Base-by-base conservation (phyloP, 2,113 vertebrate species). In the Fulica atra region DNA sequence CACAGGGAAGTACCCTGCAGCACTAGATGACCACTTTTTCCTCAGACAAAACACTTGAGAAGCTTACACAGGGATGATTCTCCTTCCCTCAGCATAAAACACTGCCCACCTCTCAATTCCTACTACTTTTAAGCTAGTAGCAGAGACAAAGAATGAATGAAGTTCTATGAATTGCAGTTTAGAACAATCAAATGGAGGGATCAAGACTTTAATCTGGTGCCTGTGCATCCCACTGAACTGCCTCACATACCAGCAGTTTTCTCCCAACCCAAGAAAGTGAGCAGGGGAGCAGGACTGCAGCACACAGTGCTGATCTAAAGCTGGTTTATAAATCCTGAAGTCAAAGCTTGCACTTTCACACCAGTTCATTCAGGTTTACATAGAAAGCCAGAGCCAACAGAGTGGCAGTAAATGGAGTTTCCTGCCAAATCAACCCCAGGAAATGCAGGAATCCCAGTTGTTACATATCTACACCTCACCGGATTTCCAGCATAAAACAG, bases 401-500 rank as follows among this genome's bases (percentile, higher is more conserved):
- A 56, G 71, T 3, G 18, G 71, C 72, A 74, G 35, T 6, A 28
- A 89, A 13, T 29, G 69, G 56, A 21, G 50, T 51, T 97, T 97
- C 91, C 94, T 94, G 81, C 42, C 81, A 84, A 74, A 81, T 91
- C 91, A 93, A 35, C 29, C 33, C 53, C 83, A 89, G 96, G 95
- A 96, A 95, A 56, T 2, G 29, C 92, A 90, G 86, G 89, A 91
- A 91, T 86, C 24, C 50, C 74, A 31, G 31, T 8, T 29, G 5
- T 1, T 10, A 28, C 38, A n/a, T 11, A 26, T 2, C 18, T 28
- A 6, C 33, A 1, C 61, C 46, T 66, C 59, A 29, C 50, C 9
- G 42, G 79, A 95, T 93, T 96, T 83, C 91, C 95, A 81, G 80
- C 25, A 7, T 21, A 5, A 12, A 70, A 19, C 63, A 50, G 65